Percentiles rank a stretch among this genome's conserved stretches.
These are phyloP conservation scores for Rousettus madagascariensis DNA, from an alignment of 2,797 vertebrate genomes.

Conservation along the genomic window DNA sequence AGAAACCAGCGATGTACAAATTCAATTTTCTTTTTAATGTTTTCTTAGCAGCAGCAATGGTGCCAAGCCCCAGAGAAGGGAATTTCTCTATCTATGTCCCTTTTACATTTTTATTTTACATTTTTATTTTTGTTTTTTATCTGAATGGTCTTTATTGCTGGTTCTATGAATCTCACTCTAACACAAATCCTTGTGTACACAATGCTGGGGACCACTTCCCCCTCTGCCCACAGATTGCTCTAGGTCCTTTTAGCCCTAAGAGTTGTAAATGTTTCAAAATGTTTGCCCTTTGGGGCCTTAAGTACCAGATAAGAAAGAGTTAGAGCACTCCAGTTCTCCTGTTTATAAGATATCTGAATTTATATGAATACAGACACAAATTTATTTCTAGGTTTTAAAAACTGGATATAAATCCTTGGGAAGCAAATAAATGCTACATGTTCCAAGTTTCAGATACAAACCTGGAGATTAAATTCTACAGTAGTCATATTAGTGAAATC, in stretches of 20 bases:
- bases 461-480: not conserved
- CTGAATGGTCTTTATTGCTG: too few species aligned
- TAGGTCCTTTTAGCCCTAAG: too few species aligned
- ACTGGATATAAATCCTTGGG: not conserved
- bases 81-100: not conserved
- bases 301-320: not conserved
- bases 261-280: too few species aligned
- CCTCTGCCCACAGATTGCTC: too few species aligned
- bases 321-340: not conserved
- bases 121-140: too few species aligned
- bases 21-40: not conserved
- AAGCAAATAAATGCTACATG: constrained; percentile 51
- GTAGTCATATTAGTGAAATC: constrained; percentile 15
- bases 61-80: not conserved
- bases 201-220: too few species aligned
- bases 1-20: not conserved
- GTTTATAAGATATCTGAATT: not conserved
- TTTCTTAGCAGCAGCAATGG: constrained; percentile 1
- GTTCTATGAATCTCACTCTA: too few species aligned
- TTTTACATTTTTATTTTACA: not conserved
- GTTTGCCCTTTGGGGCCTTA: too few species aligned
- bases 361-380: not conserved
- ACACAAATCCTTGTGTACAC: too few species aligned
- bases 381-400: constrained; percentile 51
- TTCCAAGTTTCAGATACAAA: constrained; percentile 42